Conservation (phyloP, 2,113 vertebrate species). For the Struthidea cinerea region DNA sequence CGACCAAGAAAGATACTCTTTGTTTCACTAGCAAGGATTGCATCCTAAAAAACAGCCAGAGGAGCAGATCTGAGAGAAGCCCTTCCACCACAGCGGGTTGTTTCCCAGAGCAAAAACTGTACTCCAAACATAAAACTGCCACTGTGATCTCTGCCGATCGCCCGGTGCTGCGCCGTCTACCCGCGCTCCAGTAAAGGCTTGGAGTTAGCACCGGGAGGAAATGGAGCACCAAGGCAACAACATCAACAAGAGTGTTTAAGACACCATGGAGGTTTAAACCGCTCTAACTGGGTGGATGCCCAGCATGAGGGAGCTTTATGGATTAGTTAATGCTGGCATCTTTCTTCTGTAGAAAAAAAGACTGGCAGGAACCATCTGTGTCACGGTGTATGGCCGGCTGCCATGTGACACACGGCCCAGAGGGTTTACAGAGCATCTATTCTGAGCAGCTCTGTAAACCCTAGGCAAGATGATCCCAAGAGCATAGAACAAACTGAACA, state of each 20-base stretch:
- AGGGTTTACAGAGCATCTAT: not conserved
- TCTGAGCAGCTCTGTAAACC: not conserved
- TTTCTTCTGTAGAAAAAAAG: not conserved
- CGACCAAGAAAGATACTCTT: not conserved
- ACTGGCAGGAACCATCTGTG: slow-evolving; percentile 16
- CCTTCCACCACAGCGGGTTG: rapidly evolving
- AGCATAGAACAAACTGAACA: not conserved
- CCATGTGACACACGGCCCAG: not conserved
- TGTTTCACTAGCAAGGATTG: not conserved
- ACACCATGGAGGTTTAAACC: not conserved
- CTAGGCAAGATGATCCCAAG: not conserved
- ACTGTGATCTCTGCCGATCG: not conserved
- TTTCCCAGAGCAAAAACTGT: not conserved
- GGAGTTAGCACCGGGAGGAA: not conserved
- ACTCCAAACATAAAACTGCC: not conserved
- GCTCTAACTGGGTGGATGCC: not conserved
- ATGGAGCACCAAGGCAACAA: slow-evolving; percentile 9
- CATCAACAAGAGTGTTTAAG: not conserved
- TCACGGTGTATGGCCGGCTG: not conserved
- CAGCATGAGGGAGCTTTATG: not conserved
- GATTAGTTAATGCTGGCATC: slow-evolving; percentile 25
- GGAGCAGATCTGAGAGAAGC: not conserved
- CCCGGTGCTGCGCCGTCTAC: rapidly evolving
- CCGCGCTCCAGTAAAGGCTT: not conserved
- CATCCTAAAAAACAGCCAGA: not conserved